Conservation (phyloP, 2,888 invertebrate species). For the Galeruca laticollis region DNA sequence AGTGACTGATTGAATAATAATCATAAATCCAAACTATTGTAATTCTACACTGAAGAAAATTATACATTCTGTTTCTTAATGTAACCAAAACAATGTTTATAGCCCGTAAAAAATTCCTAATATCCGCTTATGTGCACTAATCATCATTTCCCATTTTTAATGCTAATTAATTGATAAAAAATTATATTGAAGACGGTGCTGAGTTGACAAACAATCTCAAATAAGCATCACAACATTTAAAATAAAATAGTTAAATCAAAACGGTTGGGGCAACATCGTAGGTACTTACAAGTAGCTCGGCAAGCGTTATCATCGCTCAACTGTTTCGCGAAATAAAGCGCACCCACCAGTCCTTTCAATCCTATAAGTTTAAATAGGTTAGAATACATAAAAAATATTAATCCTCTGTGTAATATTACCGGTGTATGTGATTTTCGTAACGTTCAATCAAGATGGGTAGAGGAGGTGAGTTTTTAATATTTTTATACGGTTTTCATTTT, state of each 20-base stretch:
- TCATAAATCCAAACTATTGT: not conserved
- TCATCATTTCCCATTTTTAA: not conserved
- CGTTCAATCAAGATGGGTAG: constrained; percentile 8
- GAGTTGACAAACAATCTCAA: constrained; percentile 19
- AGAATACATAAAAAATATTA: constrained; percentile 1
- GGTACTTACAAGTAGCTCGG: constrained; percentile 13
- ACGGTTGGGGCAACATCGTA: constrained; percentile 14
- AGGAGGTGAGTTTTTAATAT: constrained; percentile 8
- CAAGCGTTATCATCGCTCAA: constrained; percentile 11
- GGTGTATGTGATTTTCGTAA: not conserved
- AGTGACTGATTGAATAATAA: not conserved
- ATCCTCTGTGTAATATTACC: not conserved
- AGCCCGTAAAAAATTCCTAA: constrained; percentile 1
- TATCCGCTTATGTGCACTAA: not conserved
- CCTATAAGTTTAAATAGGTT: not conserved
- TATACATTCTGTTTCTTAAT: not conserved
- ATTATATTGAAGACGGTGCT: constrained; percentile 10
- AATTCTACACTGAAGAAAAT: not conserved
- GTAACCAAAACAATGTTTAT: not conserved
- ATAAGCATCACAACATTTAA: constrained; percentile 6
- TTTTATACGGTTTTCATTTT: too few relatives aligned
- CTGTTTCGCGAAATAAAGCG: constrained; percentile 13
- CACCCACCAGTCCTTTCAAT: not conserved
- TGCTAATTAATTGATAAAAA: not conserved
- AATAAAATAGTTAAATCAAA: constrained; percentile 16